phyloP scores from a whole-genome alignment of 2,888 invertebrate genomes.

The Drosophila setosimentum region DNA sequence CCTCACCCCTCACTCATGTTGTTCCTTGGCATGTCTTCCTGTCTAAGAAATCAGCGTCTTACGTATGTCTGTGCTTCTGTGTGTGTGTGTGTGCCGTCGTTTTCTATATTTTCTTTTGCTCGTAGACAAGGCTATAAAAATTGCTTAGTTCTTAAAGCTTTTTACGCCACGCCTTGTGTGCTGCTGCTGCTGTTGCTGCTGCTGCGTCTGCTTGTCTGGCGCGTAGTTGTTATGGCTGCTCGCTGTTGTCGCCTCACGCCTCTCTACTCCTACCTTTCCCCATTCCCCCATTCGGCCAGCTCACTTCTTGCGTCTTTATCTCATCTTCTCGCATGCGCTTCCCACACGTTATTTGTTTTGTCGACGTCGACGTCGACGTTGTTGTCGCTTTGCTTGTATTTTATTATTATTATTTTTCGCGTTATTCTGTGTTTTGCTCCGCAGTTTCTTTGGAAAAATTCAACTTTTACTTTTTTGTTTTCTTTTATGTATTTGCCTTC shows the following conservation, averaged over 20 bases:
- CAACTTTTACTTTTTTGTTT: constrained; percentile 79
- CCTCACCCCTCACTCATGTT: background rate
- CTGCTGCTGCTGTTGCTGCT: constrained; percentile 30
- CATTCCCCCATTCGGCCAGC: background rate
- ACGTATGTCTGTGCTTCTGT: constrained; percentile 5
- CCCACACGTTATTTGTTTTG: constrained; percentile 70
- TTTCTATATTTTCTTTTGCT: constrained; percentile 63
- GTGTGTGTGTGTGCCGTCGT: constrained; percentile 40
- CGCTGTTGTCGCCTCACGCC: constrained; percentile 16
- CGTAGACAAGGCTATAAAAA: constrained; percentile 77
- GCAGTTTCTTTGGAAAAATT: constrained; percentile 81
- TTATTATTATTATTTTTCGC: constrained; percentile 82
- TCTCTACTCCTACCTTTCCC: constrained; percentile 7
- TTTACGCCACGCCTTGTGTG: constrained; percentile 55
- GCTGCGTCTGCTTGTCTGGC: constrained; percentile 70
- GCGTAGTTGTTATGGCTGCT: constrained; percentile 61
- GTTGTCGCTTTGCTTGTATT: constrained; percentile 68
- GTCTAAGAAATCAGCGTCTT: constrained; percentile 64
- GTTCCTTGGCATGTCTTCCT: constrained; percentile 38
- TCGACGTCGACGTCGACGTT: constrained; percentile 45
- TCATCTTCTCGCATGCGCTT: constrained; percentile 62
- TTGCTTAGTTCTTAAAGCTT: constrained; percentile 66
- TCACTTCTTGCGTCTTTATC: constrained; percentile 53
- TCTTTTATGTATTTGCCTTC: constrained; percentile 69
- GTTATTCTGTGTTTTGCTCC: constrained; percentile 80